Evolutionary conservation across 1,140 invertebrate species (phyloP).

Genomic region (Zaprionus tsacasi): DNA sequence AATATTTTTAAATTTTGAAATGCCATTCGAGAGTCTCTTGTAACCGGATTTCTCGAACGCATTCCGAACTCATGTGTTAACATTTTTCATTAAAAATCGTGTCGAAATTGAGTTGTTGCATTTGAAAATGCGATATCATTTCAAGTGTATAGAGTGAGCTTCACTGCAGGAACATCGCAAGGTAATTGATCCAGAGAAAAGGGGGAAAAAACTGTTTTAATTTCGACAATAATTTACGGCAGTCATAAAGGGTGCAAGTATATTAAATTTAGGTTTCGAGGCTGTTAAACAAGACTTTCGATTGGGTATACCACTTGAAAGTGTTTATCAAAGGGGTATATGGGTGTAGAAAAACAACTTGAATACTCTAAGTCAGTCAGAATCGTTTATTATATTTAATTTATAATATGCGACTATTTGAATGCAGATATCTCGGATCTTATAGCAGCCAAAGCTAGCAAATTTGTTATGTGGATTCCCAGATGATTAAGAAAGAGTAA

Average conservation of each 20-base stretch:
- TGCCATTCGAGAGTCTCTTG: conserved; percentile 15
- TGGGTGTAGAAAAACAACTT: too few relatives aligned
- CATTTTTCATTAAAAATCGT: conserved; percentile 26
- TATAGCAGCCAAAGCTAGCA: too few relatives aligned
- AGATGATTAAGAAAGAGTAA: too few relatives aligned
- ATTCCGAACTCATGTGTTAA: conserved; percentile 4
- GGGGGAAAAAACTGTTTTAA: neutral
- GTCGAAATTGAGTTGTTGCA: conserved; percentile 4
- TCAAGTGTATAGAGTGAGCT: neutral
- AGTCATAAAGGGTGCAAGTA: neutral
- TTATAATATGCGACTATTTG: too few relatives aligned
- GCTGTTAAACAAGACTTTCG: too few relatives aligned
- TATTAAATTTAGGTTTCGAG: neutral
- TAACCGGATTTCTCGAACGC: conserved; percentile 27
- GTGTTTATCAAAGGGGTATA: too few relatives aligned
- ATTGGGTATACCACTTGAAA: too few relatives aligned
- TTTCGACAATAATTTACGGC: conserved; percentile 5
- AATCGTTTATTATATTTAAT: too few relatives aligned
- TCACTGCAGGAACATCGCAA: neutral
- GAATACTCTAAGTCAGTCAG: too few relatives aligned
- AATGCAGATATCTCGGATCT: too few relatives aligned
- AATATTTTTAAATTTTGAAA: conserved; percentile 12
- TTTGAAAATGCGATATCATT: conserved; percentile 26
- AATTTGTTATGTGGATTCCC: too few relatives aligned
- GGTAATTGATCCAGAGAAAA: neutral